Evolutionary conservation across 2,888 invertebrate species (phyloP).

Genomic region (Trachelus stipa): DNA sequence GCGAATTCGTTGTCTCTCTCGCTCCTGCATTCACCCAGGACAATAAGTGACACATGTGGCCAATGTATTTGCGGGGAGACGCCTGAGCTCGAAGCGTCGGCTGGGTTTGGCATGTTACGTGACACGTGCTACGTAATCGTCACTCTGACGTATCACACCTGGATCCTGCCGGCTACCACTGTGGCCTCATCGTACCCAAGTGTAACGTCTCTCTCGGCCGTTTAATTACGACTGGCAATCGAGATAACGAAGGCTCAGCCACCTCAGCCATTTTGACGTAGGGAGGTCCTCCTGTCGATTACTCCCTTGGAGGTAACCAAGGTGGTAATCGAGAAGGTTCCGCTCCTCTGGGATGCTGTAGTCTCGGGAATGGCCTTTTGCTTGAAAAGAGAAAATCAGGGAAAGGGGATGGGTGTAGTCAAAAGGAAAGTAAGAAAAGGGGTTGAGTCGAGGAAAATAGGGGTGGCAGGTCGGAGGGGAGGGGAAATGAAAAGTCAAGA

Average conservation of each 20-base stretch:
- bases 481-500: background rate
- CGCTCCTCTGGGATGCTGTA: background rate
- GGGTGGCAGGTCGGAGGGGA: background rate
- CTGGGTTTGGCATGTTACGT: constrained; percentile 49
- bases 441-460: background rate
- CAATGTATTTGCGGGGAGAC: constrained; percentile 17
- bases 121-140: constrained; percentile 48
- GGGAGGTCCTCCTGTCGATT: background rate
- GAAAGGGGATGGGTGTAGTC: background rate
- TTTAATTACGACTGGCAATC: background rate
- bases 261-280: background rate
- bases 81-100: constrained; percentile 31
- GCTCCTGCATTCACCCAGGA: background rate
- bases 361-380: background rate
- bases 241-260: background rate
- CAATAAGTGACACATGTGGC: constrained; percentile 5
- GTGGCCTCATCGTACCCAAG: background rate
- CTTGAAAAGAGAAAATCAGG: background rate
- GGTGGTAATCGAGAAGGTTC: background rate
- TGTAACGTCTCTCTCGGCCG: background rate
- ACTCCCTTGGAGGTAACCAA: background rate
- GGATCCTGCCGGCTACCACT: constrained; percentile 11
- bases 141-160: constrained; percentile 43
- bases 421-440: background rate
- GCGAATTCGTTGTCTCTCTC: background rate